Conservation (phyloP, 2,888 invertebrate genomes). For the Sclerodermus sp. region DNA sequence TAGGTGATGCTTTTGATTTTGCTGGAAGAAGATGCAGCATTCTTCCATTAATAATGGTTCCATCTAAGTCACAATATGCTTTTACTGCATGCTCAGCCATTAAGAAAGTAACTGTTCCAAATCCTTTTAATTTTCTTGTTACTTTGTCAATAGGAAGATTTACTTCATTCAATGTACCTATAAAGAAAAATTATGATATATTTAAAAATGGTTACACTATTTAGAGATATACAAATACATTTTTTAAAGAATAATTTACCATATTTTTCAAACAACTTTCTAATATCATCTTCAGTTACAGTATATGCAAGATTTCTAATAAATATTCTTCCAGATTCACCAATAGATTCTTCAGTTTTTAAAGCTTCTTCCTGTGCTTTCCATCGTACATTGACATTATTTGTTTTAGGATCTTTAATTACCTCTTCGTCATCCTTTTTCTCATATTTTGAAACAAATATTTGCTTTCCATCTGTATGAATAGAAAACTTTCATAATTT, state of each 20-base stretch:
- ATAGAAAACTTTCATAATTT: constrained; percentile 1
- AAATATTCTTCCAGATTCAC: constrained; percentile 90
- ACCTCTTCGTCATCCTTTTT: constrained; percentile 51
- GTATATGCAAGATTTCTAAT: constrained; percentile 88
- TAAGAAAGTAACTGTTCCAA: constrained; percentile 88
- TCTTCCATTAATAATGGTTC: constrained; percentile 87
- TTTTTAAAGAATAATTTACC: constrained; percentile 61
- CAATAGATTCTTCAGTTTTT: constrained; percentile 76
- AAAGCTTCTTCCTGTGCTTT: constrained; percentile 66
- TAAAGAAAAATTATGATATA: constrained; percentile 4
- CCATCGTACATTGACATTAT: constrained; percentile 61
- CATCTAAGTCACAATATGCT: constrained; percentile 87
- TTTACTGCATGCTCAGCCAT: constrained; percentile 93
- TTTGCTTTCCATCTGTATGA: constrained; percentile 64
- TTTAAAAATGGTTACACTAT: neutral
- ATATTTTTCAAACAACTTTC: constrained; percentile 78
- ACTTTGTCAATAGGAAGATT: constrained; percentile 84
- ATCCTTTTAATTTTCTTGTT: constrained; percentile 86
- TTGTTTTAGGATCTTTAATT: constrained; percentile 20
- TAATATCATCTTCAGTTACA: constrained; percentile 82
- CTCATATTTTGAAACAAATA: constrained; percentile 63
- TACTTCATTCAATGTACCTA: constrained; percentile 84
- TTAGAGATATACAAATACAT: constrained; percentile 1
- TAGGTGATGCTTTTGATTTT: constrained; percentile 64
- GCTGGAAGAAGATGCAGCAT: constrained; percentile 93